Conservation (phyloP, 2,888 invertebrate genomes). For the Escarpia spicata region DNA sequence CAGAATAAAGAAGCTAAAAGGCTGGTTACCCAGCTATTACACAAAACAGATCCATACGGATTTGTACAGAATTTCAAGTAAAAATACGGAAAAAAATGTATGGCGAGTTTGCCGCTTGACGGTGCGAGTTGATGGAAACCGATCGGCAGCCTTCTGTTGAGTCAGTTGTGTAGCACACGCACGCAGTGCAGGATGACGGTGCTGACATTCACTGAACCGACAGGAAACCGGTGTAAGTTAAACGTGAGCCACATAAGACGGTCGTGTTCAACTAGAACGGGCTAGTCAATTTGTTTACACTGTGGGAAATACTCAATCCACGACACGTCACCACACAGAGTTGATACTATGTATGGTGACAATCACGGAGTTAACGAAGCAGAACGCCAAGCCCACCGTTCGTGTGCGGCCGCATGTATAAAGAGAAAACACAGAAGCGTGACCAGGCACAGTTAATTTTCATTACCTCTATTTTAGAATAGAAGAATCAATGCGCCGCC, state of each 20-base stretch:
- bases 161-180: neutral
- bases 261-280: neutral
- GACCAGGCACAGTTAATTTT: neutral
- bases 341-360: neutral
- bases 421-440: neutral
- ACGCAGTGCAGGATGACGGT: neutral
- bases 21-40: too few species aligned
- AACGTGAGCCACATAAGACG: neutral
- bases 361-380: neutral
- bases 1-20: too few species aligned
- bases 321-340: neutral
- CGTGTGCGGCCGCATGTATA: neutral
- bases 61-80: too few species aligned
- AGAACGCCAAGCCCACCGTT: neutral
- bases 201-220: neutral
- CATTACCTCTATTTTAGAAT: too few species aligned
- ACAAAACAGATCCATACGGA: too few species aligned
- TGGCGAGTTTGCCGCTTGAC: too few species aligned
- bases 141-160: too few species aligned
- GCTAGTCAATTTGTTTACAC: neutral
- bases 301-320: neutral
- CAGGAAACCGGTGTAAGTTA: neutral
- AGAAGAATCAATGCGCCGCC: too few species aligned
- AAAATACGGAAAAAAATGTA: too few species aligned
- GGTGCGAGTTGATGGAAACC: too few species aligned